Evolutionary conservation across 2,797 vertebrate species (phyloP), one percentile per base, ranked within the genome.

Genomic region (Platalea minor): DNA sequence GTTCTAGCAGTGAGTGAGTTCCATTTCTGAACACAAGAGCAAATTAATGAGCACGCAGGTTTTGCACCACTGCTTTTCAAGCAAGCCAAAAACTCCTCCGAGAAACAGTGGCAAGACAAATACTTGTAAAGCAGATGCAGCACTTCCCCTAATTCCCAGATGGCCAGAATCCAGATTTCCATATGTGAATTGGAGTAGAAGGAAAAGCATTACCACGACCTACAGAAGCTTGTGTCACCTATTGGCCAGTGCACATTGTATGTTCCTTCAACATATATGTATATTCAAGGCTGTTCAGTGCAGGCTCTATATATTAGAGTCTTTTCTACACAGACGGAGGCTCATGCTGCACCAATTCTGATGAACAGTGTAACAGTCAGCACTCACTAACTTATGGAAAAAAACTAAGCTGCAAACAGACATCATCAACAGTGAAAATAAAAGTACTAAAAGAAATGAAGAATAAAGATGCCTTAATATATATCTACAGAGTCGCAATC

Each of bases 1-100:
- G 10, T 61, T 95, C 16, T 59, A 65, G 31, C 20, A 65, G 61
- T 20, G 18, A 45, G 7, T 45, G 65, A 89, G 67, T 50, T 51
- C 21, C 4, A 12, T 41, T 61, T 39, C 61, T 65, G 54, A 89
- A 68, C 29, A 57, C 24, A 67, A 70, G 29, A 76, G 11, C 6
- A 68, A 91, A 88, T 81, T 72, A 89, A 81, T 39, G 41, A 75
- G 17, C 54, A 39, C 0, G 1, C 5, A 87, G 11, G 29, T 45
- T 82, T 79, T 85, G n/a, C 64, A 88, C 26, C n/a, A 61, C 2
- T 80, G 81, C 57, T 92, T 88, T 92, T 67, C 50, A 81, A 61
- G 37, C 37, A 72, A 78, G 69, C 19, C 69, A 75, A 89, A 50
- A 56, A 31, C 46, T 89, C 86, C 78, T 89, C 28, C 17, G 76